A percentile compares a stretch with the other conserved stretches of the same genome.
phyloP scores from a whole-genome alignment of 2,113 vertebrate genomes.

The Mionectes macconnelli region DNA sequence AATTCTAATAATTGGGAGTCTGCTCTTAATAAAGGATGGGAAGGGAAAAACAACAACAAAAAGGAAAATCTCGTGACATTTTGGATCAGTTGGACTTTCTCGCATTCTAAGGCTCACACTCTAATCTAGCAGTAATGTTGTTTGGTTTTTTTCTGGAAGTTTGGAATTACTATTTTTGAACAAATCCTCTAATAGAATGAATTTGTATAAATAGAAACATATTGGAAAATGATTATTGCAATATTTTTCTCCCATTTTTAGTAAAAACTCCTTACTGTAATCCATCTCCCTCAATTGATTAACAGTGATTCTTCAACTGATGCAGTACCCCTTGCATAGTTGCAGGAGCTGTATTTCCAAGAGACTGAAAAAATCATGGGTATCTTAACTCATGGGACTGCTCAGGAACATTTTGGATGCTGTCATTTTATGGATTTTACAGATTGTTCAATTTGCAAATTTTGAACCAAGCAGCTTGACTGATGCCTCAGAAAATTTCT shows the following conservation, averaged over 20 bases:
- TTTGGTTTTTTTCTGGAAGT: not conserved
- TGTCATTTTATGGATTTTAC: not conserved
- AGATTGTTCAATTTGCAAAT: not conserved
- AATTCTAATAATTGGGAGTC: not conserved
- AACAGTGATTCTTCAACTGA: not conserved
- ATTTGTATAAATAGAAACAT: not conserved
- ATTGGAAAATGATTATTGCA: not conserved
- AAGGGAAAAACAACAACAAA: not conserved
- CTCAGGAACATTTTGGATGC: not conserved
- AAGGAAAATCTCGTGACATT: not conserved
- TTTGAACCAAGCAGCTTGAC: not conserved
- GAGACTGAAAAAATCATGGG: not conserved
- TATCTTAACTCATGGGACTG: not conserved
- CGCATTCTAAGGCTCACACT: not conserved
- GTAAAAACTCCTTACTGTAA: not conserved
- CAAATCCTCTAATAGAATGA: not conserved
- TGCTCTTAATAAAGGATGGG: not conserved
- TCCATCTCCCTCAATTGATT: not conserved
- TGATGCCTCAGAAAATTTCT: not conserved
- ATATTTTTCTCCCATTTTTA: not conserved
- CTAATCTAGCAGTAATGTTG: not conserved
- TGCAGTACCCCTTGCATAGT: rapidly evolving
- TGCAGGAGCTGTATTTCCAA: not conserved
- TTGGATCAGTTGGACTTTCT: not conserved
- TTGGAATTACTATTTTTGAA: not conserved